Percentiles rank a stretch among this genome's conserved stretches.
Conservation (phyloP, 2,113 vertebrate species). For the Pterocles orientalis region DNA sequence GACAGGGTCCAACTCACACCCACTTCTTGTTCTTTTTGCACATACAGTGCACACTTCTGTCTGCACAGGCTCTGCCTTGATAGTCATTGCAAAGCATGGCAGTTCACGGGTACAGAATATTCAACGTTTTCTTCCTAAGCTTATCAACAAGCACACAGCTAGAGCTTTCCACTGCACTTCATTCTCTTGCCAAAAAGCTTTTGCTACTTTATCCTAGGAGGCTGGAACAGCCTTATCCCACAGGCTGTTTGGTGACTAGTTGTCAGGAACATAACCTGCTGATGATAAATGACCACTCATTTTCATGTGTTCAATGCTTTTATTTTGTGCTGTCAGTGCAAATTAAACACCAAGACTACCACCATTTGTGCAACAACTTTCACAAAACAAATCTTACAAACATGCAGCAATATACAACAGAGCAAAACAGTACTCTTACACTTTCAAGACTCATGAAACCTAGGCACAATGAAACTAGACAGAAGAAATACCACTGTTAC, state of each 20-base stretch:
- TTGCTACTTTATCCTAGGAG: not conserved
- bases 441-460: too few species aligned
- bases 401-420: too few species aligned
- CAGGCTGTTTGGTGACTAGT: not conserved
- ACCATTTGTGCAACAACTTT: slow-evolving; percentile 44
- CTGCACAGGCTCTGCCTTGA: not conserved
- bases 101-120: not conserved
- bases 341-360: slow-evolving; percentile 58
- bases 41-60: too few species aligned
- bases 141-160: not conserved
- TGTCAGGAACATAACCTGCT: not conserved
- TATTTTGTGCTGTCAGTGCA: slow-evolving; percentile 76
- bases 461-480: too few species aligned
- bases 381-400: slow-evolving; percentile 20
- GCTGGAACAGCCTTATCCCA: not conserved
- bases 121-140: not conserved
- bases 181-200: not conserved
- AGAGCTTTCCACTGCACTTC: not conserved
- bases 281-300: slow-evolving; percentile 33
- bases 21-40: not conserved
- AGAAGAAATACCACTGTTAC: too few species aligned
- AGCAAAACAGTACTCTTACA: too few species aligned
- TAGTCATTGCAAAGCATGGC: too few species aligned
- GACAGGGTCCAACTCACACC: not conserved
- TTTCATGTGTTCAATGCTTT: slow-evolving; percentile 70